Evolutionary conservation across 2,797 vertebrate genomes (phyloP).

Genomic region (Pelobates cultripes): DNA sequence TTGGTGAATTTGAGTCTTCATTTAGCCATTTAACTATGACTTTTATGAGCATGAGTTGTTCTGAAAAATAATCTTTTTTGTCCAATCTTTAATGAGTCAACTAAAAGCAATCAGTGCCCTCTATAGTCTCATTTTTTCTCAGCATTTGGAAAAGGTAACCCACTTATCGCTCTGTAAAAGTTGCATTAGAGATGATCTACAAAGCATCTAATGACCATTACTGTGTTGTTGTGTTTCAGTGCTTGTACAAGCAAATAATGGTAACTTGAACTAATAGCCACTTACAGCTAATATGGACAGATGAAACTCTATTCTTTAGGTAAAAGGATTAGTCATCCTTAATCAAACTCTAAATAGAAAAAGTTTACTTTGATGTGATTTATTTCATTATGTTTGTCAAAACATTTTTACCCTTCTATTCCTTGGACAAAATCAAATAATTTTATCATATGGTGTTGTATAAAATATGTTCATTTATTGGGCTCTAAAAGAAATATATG

Average conservation of each 20-base stretch:
- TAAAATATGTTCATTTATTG: too few relatives aligned
- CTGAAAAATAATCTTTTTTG: neutral
- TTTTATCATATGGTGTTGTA: too few relatives aligned
- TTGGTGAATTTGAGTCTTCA: too few relatives aligned
- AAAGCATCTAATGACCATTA: constrained; percentile 44
- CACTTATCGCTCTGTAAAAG: constrained; percentile 33
- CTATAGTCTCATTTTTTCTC: constrained; percentile 28
- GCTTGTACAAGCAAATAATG: constrained; percentile 9
- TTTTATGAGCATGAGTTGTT: neutral
- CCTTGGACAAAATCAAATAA: too few relatives aligned
- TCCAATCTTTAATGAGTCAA: neutral
- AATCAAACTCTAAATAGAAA: neutral
- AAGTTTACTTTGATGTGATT: constrained; percentile 18
- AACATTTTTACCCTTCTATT: neutral
- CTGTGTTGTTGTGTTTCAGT: constrained; percentile 22
- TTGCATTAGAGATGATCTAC: constrained; percentile 21
- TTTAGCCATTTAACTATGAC: too few relatives aligned
- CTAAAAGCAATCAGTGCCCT: constrained; percentile 9
- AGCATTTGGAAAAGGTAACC: constrained; percentile 1
- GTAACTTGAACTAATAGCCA: constrained; percentile 39
- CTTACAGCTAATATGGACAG: constrained; percentile 37
- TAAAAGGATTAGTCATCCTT: neutral
- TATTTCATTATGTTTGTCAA: neutral
- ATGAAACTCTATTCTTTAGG: constrained; percentile 7
- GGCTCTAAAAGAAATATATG: too few relatives aligned